Evolutionary conservation across 23 tunicate genomes (phyloP).

Genomic region (Ciona savignyi): DNA sequence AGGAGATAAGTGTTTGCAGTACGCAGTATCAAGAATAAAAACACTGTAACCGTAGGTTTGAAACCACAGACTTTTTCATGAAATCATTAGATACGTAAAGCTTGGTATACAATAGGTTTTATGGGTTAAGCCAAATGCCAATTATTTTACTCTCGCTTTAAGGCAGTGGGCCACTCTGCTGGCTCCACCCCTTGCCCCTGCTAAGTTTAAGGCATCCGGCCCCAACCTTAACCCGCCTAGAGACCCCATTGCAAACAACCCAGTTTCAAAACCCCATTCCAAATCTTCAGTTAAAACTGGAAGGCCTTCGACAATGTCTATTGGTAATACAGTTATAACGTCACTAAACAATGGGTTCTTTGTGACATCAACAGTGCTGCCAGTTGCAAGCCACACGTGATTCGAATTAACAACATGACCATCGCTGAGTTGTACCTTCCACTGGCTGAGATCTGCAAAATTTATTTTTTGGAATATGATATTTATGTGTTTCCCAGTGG

Average conservation of each 20-base stretch:
- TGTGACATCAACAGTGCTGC: slow-evolving; percentile 1
- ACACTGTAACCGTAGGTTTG: too few relatives aligned
- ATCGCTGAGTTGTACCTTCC: slow-evolving; percentile 13
- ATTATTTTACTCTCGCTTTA: too few relatives aligned
- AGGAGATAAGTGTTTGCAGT: too few relatives aligned
- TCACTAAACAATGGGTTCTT: slow-evolving; percentile 3
- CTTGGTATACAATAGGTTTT: too few relatives aligned
- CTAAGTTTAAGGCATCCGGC: slow-evolving; percentile 19
- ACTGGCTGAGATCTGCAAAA: not conserved
- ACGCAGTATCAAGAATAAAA: too few relatives aligned
- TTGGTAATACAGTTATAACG: not conserved
- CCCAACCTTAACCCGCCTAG: slow-evolving; percentile 9
- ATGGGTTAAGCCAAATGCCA: too few relatives aligned
- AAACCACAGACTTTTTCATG: too few relatives aligned
- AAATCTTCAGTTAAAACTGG: slow-evolving; percentile 20
- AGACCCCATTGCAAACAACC: slow-evolving; percentile 15
- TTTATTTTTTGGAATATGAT: too few relatives aligned
- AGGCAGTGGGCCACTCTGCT: slow-evolving; percentile 9
- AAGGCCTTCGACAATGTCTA: slow-evolving; percentile 1
- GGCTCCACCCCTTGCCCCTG: slow-evolving; percentile 25
- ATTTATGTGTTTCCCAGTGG: too few relatives aligned
- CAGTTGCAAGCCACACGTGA: slow-evolving; percentile 11
- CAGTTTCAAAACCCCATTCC: slow-evolving; percentile 10
- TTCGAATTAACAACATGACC: not conserved
- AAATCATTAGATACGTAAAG: too few relatives aligned